Evolutionary conservation across 2,888 invertebrate genomes (phyloP), one percentile per base, ranked within the genome.

Genomic region (Nowickia ferox): DNA sequence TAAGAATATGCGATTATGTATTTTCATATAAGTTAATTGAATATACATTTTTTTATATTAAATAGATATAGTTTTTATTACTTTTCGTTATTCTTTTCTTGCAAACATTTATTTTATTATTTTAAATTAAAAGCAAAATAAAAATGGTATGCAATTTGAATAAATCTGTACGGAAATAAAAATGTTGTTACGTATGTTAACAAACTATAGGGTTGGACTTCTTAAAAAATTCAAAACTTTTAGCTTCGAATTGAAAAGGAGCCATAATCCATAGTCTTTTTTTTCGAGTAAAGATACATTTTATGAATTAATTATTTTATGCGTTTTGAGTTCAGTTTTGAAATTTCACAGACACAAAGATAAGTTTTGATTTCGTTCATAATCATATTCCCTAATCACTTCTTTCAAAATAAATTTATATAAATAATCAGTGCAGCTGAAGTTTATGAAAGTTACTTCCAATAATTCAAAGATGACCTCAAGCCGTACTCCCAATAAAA

Each of bases 31-130:
- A 69, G 59, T 80, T 57, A 71, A 42, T 53, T 77, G 53, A 66
- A 77, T 71, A 74, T 78, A 75, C 78, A 59, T 59, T 63, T 55
- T 10, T 63, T 71, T 63, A 82, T 30, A 30, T 6, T 30, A 30
- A 30, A 75, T 48, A 66, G 66, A 65, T 59, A 55, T 44, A 69
- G 48, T 78, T 48, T 48, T 51, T 46, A 42, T 42, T 38, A 30
- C 74, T 1, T 22, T 68, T 74, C n/a, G 48, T 57, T 68, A 63
- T 78, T 53, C 13, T 71, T 65, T 53, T 59, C 22, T 40, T 55
- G 10, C 22, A 13, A 44, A 22, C 17, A 61, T 9, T 44, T 63
- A 2, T 63, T 44, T 22, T 63, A 6, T 63, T 61, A n/a, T 38
- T 61, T 22, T n/a, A 57, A 44, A 10, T 55, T 30, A 38, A 55